Base-by-base conservation (phyloP, 2,113 vertebrate species). In the Cryptotis parvus region DNA sequence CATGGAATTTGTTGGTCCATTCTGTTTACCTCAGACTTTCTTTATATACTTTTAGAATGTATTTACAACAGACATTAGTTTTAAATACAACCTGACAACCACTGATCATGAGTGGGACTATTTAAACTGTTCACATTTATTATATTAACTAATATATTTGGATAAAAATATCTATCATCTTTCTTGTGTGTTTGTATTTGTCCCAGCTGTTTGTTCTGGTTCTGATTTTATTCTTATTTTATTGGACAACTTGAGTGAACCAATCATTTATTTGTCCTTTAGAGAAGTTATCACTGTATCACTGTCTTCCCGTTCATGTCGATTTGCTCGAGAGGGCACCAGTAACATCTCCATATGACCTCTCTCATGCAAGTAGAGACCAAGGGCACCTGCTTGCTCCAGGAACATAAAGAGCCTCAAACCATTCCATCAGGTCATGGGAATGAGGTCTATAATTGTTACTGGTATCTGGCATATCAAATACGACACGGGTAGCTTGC, bases 181-280 rank as follows among this genome's bases (percentile, higher is more conserved):
- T 81, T 88, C 31, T 15, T 88, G 3, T 77, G 1, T 33, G n/a
- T 27, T 84, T 90, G 29, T 41, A 7, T 49, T 18, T 76, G 41
- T 81, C 5, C 37, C 24, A 84, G 24, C 0, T 65, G 0, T 74
- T 84, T 35, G 6, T 73, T 33, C 12, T 15, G 41, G 1, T 83
- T 75, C 65, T 33, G n/a, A n/a, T n/a, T 52, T 45, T 74, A 18
- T 65, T 33, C 43, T 91, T 89, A 16, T 14, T 73, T 91, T 78
- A n/a, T 33, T 1, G 37, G 43, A 41, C 84, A 3, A n/a, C 26
- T 68, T 33, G n/a, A 79, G 31, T 3, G 6, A 63, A 14, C 73
- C 84, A 49, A 33, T 65, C 11, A 26, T 84, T 70, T 5, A 3
- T 2, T 27, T 45, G 43, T 80, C n/a, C 7, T 75, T 39, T 4